Conservation (phyloP, 2,113 vertebrate species). For the Chloropsis hardwickii region DNA sequence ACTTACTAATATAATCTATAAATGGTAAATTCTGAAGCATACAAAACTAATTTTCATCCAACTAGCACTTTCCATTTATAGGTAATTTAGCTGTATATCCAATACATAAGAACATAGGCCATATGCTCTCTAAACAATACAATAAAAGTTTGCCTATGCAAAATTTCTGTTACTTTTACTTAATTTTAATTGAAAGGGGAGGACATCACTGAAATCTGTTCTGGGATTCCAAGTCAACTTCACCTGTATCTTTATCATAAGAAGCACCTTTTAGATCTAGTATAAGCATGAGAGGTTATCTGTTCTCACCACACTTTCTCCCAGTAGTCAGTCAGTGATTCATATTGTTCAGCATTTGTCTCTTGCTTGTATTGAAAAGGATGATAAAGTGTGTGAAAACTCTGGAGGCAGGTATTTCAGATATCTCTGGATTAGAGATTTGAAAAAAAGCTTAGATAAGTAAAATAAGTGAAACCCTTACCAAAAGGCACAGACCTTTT, state of each 20-base stretch:
- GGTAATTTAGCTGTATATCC: not conserved
- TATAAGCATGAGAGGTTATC: not conserved
- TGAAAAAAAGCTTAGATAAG: constrained; percentile 19
- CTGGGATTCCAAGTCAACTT: not conserved
- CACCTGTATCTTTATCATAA: not conserved
- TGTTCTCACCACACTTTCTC: not conserved
- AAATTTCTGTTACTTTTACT: not conserved
- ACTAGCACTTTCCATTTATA: not conserved
- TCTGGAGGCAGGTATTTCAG: not conserved
- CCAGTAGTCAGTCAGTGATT: not conserved
- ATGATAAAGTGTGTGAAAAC: not conserved
- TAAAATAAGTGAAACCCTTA: not conserved
- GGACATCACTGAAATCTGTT: not conserved
- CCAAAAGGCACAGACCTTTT: not conserved
- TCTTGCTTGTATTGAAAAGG: not conserved
- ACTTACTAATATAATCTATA: not conserved
- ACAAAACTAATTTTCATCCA: not conserved
- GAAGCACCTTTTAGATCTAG: not conserved
- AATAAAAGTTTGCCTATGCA: not conserved
- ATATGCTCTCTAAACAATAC: not conserved
- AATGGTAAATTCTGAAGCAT: not conserved
- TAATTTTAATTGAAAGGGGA: not conserved
- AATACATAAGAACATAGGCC: not conserved
- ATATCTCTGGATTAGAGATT: not conserved
- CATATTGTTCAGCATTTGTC: not conserved